Percentiles rank a stretch among this genome's conserved stretches.
These are phyloP conservation scores for Morone chrysops DNA, from an alignment of 2,113 vertebrate species.

Conservation along the genomic window DNA sequence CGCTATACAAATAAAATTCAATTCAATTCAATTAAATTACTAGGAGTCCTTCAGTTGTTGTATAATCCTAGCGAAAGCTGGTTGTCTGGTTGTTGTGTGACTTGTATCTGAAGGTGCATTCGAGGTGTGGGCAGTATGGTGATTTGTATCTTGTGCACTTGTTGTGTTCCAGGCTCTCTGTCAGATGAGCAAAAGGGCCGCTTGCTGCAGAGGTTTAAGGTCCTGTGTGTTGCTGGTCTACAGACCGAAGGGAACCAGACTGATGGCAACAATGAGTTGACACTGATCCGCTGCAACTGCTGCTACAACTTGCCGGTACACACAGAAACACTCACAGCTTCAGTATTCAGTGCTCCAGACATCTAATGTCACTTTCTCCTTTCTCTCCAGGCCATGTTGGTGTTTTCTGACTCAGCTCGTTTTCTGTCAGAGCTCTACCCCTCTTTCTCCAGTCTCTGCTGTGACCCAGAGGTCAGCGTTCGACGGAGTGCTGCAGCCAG, in stretches of 20 bases:
- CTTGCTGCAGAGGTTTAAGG: constrained; percentile 95
- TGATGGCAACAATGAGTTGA: constrained; percentile 87
- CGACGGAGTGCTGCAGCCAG: constrained; percentile 91
- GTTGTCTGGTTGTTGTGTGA: too few relatives aligned
- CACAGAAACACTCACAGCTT: neutral
- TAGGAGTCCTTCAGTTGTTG: too few relatives aligned
- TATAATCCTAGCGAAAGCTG: too few relatives aligned
- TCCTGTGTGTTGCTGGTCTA: constrained; percentile 90
- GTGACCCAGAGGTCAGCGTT: constrained; percentile 92
- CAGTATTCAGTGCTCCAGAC: neutral
- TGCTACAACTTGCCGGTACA: constrained; percentile 95
- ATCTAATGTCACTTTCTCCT: neutral
- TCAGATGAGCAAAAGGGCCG: constrained; percentile 90
- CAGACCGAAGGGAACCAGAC: constrained; percentile 90
- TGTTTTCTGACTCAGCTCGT: constrained; percentile 92
- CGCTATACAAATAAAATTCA: too few relatives aligned
- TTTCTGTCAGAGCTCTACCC: constrained; percentile 94
- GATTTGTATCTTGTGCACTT: neutral
- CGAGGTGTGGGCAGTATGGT: neutral
- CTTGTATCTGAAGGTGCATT: too few relatives aligned
- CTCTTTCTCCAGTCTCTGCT: constrained; percentile 93
- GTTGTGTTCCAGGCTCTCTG: constrained; percentile 53
- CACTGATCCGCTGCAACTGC: constrained; percentile 93
- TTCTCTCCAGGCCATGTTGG: constrained; percentile 90
- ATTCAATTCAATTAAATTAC: too few relatives aligned